phyloP scores from a whole-genome alignment of 2,797 vertebrate species.

The Sebastiscus albofasciatus region DNA sequence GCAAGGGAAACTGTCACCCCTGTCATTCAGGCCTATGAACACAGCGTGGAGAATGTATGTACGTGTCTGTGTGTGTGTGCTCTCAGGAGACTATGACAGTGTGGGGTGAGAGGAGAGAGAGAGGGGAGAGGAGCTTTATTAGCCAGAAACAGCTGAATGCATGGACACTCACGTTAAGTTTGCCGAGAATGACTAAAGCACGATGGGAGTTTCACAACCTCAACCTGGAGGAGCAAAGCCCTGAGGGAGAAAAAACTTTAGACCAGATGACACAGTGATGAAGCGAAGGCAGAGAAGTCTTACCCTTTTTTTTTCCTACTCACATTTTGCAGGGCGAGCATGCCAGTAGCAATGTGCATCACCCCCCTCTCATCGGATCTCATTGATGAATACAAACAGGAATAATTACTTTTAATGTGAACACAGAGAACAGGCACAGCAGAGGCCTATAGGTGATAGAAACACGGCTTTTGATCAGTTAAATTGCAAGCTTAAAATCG shows the following conservation, averaged over 20 bases:
- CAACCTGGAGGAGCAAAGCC: constrained; percentile 46
- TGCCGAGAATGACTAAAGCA: constrained; percentile 50
- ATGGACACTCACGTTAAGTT: constrained; percentile 26
- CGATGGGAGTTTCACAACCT: constrained; percentile 55
- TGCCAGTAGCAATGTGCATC: neutral
- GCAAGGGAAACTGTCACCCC: constrained; percentile 76
- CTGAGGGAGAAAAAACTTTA: constrained; percentile 51
- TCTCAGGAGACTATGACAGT: constrained; percentile 63
- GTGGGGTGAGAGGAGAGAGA: constrained; percentile 32
- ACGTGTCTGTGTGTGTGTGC: constrained; percentile 37
- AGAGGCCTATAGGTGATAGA: neutral
- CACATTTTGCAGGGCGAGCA: neutral
- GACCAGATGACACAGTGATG: constrained; percentile 33
- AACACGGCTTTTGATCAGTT: neutral
- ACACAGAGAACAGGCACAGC: neutral
- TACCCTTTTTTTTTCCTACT: neutral
- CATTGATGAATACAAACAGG: constrained; percentile 1
- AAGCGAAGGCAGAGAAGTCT: constrained; percentile 20
- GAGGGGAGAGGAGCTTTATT: constrained; percentile 55
- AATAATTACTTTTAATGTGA: neutral
- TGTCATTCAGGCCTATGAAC: constrained; percentile 77
- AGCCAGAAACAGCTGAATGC: constrained; percentile 66
- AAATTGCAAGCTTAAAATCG: neutral
- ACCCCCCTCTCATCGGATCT: neutral
- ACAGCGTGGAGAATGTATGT: constrained; percentile 65